Conservation (phyloP, 2,797 vertebrate species). For the Podarcis siculus region DNA sequence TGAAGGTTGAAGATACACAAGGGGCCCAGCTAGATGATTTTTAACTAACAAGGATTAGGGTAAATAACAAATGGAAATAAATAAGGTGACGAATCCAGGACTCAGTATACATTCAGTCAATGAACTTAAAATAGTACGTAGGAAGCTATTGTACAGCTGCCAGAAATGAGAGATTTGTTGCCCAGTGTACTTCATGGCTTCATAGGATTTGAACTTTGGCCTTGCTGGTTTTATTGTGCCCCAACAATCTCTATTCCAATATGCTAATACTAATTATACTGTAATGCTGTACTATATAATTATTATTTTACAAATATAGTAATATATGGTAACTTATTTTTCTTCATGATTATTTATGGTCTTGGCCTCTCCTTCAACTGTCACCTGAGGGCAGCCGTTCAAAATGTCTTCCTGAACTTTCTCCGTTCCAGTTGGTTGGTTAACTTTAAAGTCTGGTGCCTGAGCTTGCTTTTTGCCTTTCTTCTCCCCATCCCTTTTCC, state of each 20-base stretch:
- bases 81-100: not conserved
- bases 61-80: not conserved
- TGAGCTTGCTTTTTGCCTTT: too few relatives aligned
- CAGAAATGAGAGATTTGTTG: not conserved
- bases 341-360: not conserved
- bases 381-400: not conserved
- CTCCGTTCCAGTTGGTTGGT: too few relatives aligned
- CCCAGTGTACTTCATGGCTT: too few relatives aligned
- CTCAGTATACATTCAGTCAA: not conserved
- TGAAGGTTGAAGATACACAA: not conserved
- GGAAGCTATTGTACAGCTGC: not conserved
- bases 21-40: not conserved
- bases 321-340: not conserved
- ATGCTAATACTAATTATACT: not conserved
- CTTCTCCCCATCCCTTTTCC: too few relatives aligned
- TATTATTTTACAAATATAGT: not conserved
- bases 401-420: too few relatives aligned
- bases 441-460: too few relatives aligned
- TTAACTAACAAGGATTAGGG: not conserved
- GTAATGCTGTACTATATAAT: not conserved
- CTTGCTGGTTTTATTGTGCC: not conserved
- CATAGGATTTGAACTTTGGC: not conserved
- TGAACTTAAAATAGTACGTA: not conserved
- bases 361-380: not conserved
- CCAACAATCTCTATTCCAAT: not conserved